phyloP scores from a whole-genome alignment of 2,797 vertebrate genomes.

The Sebastes flavidus region DNA sequence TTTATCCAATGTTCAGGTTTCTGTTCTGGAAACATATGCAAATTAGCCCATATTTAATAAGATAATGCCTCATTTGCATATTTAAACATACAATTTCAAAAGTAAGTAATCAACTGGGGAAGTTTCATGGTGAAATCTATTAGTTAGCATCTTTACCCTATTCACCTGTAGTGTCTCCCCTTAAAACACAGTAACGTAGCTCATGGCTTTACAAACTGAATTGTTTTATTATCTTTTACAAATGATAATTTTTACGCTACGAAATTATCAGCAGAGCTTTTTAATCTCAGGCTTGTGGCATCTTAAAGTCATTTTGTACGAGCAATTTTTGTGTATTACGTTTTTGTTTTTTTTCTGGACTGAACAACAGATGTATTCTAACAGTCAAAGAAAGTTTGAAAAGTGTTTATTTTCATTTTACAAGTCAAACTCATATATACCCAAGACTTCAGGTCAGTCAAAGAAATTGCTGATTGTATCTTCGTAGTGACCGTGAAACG shows the following conservation, averaged over 20 bases:
- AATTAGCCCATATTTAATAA: too few relatives aligned
- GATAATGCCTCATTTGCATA: too few relatives aligned
- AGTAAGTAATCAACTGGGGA: not conserved
- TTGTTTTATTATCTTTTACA: not conserved
- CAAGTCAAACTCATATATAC: not conserved
- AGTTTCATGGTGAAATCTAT: not conserved
- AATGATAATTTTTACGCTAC: not conserved
- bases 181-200: not conserved
- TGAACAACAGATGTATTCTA: not conserved
- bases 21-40: too few relatives aligned
- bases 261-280: not conserved
- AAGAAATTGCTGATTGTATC: conserved; percentile 1
- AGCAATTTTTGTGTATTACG: not conserved
- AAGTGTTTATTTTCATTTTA: not conserved
- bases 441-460: not conserved
- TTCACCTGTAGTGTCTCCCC: not conserved
- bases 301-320: not conserved
- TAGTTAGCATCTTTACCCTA: not conserved
- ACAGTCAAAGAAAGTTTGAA: not conserved
- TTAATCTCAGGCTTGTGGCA: not conserved
- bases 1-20: too few relatives aligned
- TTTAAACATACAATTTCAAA: too few relatives aligned
- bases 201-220: not conserved
- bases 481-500: not conserved
- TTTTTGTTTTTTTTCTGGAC: not conserved